Percentiles rank a stretch among this genome's conserved stretches.
Evolutionary conservation across 2,888 invertebrate species (phyloP).

Genomic region (Scaptomyza caliginosa): DNA sequence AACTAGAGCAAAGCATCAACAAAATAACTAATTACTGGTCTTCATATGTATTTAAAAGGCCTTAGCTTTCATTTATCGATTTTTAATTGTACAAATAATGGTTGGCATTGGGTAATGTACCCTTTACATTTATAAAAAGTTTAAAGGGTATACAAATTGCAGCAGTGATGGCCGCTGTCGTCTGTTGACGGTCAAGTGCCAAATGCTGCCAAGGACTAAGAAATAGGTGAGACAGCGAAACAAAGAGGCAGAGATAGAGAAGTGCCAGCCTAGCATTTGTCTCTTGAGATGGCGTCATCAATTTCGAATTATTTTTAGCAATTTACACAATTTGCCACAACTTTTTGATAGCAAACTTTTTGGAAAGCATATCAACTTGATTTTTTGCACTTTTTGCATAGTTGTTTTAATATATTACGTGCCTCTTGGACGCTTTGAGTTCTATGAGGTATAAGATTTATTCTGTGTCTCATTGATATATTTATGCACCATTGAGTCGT

Average conservation of each 20-base stretch:
- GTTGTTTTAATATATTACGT: slow-evolving; percentile 68
- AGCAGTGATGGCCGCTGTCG: slow-evolving; percentile 43
- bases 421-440: slow-evolving; percentile 38
- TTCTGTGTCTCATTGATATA: slow-evolving; percentile 49
- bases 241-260: not conserved
- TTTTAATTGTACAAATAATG: too few relatives aligned
- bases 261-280: slow-evolving; percentile 31
- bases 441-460: slow-evolving; percentile 22
- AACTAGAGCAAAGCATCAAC: too few relatives aligned
- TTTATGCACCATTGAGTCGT: slow-evolving; percentile 59
- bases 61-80: too few relatives aligned
- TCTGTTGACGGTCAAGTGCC: slow-evolving; percentile 76
- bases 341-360: slow-evolving; percentile 46
- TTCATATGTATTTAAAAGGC: too few relatives aligned
- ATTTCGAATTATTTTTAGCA: slow-evolving; percentile 72
- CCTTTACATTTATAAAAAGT: too few relatives aligned
- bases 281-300: slow-evolving; percentile 73
- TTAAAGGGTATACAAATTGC: slow-evolving; percentile 5
- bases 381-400: slow-evolving; percentile 10
- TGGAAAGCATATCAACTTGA: slow-evolving; percentile 26
- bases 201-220: slow-evolving; percentile 55
- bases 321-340: slow-evolving; percentile 60
- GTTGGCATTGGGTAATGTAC: too few relatives aligned
- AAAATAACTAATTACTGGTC: too few relatives aligned
- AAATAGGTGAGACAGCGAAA: slow-evolving; percentile 1